These are phyloP conservation scores for Polypterus senegalus DNA, from an alignment of 2,113 vertebrate species.

Conservation along the genomic window DNA sequence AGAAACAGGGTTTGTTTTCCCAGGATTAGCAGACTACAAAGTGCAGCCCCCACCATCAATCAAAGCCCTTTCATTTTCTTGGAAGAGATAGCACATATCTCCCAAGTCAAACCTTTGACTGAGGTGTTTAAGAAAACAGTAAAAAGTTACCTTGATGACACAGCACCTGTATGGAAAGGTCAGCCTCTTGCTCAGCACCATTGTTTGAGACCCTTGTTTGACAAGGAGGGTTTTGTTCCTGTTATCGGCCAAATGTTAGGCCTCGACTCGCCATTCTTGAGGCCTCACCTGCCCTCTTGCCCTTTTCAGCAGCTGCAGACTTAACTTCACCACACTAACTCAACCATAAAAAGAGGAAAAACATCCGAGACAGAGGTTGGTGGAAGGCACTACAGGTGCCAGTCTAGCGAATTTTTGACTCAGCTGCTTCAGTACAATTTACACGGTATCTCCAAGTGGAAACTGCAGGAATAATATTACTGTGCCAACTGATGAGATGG, in stretches of 20 bases:
- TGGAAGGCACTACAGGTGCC: too few relatives aligned
- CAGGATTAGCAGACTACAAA: constrained; percentile 3
- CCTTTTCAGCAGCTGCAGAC: not conserved
- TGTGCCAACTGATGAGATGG: too few relatives aligned
- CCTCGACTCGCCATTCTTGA: not conserved
- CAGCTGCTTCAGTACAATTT: too few relatives aligned
- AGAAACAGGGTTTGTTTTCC: not conserved
- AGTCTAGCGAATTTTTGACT: too few relatives aligned
- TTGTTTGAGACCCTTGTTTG: not conserved
- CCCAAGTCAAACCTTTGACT: not conserved
- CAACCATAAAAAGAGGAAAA: too few relatives aligned
- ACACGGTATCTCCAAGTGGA: too few relatives aligned
- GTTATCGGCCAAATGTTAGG: not conserved
- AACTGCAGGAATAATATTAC: too few relatives aligned
- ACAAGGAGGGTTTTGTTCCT: constrained; percentile 4
- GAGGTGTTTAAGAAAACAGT: constrained; percentile 6
- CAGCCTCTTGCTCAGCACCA: constrained; percentile 7
- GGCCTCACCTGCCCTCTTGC: not conserved
- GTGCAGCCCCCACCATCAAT: constrained; percentile 28
- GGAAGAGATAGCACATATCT: constrained; percentile 26
- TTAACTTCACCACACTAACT: not conserved
- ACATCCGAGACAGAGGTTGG: too few relatives aligned
- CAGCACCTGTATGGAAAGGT: constrained; percentile 42
- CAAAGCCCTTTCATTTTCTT: constrained; percentile 40
- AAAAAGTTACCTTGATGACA: constrained; percentile 13